phyloP scores from a whole-genome alignment of 2,888 invertebrate genomes.

The Dastarcus helophoroides region DNA sequence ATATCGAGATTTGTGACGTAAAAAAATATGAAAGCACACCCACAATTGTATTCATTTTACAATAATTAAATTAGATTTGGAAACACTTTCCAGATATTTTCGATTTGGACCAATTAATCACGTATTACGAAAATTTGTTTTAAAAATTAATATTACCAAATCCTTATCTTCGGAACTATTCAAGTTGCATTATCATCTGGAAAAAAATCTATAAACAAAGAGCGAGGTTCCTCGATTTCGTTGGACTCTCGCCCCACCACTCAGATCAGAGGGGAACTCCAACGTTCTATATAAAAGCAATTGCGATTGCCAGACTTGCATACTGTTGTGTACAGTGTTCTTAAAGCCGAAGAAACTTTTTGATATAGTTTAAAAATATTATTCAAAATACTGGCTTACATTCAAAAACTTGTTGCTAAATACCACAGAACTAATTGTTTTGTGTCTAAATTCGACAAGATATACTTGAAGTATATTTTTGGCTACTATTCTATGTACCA shows the following conservation, averaged over 20 bases:
- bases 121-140: too few relatives aligned
- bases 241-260: not conserved
- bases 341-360: not conserved
- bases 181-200: too few relatives aligned
- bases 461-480: slow-evolving; percentile 32
- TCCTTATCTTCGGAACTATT: too few relatives aligned
- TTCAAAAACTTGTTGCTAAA: slow-evolving; percentile 40
- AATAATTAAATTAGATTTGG: too few relatives aligned
- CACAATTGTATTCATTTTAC: too few relatives aligned
- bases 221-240: not conserved
- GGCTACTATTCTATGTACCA: slow-evolving; percentile 37
- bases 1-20: too few relatives aligned
- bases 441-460: slow-evolving; percentile 34
- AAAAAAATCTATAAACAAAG: too few relatives aligned
- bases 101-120: too few relatives aligned
- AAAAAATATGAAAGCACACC: too few relatives aligned
- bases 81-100: too few relatives aligned
- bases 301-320: not conserved
- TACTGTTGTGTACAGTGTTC: not conserved
- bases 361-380: not conserved
- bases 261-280: not conserved
- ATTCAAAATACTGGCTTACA: slow-evolving; percentile 26
- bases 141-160: too few relatives aligned
- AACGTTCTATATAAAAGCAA: not conserved
- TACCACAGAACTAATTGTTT: slow-evolving; percentile 45